phyloP scores from a whole-genome alignment of 2,797 vertebrate genomes.

The Eospalax fontanierii region DNA sequence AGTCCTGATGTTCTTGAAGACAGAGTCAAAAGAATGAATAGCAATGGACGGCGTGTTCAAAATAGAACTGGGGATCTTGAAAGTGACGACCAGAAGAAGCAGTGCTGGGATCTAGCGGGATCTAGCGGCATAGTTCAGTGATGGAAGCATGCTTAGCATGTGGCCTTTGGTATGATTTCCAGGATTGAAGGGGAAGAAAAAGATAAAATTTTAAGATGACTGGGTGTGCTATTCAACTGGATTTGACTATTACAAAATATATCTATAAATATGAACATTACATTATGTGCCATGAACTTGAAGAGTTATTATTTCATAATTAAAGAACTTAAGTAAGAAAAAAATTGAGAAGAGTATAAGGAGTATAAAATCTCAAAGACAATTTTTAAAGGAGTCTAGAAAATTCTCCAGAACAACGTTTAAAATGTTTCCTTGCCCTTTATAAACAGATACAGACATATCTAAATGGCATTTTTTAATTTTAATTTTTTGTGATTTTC shows the following conservation, averaged over 20 bases:
- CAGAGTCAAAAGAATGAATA: neutral
- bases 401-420: neutral
- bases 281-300: neutral
- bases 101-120: rapidly evolving
- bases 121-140: rapidly evolving
- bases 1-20: neutral
- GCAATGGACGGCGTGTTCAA: neutral
- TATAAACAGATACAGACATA: neutral
- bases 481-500: too few relatives aligned
- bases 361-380: too few relatives aligned
- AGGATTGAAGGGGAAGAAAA: too few relatives aligned
- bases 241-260: too few relatives aligned
- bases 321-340: neutral
- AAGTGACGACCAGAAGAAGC: neutral
- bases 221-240: too few relatives aligned
- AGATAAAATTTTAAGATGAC: too few relatives aligned
- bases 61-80: neutral
- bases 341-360: too few relatives aligned
- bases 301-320: neutral
- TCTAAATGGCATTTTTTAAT: neutral
- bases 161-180: neutral
- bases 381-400: neutral
- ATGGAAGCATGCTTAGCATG: rapidly evolving
- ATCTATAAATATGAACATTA: neutral
- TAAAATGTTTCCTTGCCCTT: neutral